Base-by-base conservation (phyloP, 1,140 invertebrate genomes). In the Eumeta japonica region DNA sequence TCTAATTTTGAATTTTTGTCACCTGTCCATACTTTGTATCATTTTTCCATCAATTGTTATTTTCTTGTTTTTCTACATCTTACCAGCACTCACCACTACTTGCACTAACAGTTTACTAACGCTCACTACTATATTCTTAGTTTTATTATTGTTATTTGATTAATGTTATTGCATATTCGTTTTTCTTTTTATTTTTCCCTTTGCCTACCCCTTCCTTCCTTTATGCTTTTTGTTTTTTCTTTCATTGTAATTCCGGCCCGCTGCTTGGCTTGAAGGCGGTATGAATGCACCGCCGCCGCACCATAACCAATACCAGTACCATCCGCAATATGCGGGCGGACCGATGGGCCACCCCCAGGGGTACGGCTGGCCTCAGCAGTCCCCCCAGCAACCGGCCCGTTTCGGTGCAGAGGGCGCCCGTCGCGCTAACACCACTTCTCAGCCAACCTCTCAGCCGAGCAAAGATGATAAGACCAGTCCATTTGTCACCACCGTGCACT, bases 401-500 rank as follows among this genome's bases (percentile, higher is more conserved):
- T 75, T 76, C 71, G 65, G 58, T 70, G 57, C 70, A 76, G 61
- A 72, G 58, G 61, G 62, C 55, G 62, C 57, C 49, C 54, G 72
- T 19, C 54, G 70, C 31, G 45, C 63, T 28, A 43, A 46, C 15
- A 39, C 45, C 16, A 62, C 58, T n/a, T 61, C 63, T 18, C 60
- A 65, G 15, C 49, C 57, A 10, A 49, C 58, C 20, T 5, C 5
- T 7, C 62, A 76, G 17, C 75, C 77, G 43, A 71, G 75, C 3
- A 81, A 79, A 46, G 79, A 81, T 53, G 80, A 81, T 50, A 79
- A 83, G 61, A 80, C 81, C 43, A 90, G 83, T 64, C 93, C 94
- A 20, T 97, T 97, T 71, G 79, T 92, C 20, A 83, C 87, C 49
- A 89, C 90, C 33, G 81, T 87, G 38, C 92, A 93, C 82, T 91